Base-by-base conservation (phyloP, 2,797 vertebrate genomes). In the Pteropus rufus region DNA sequence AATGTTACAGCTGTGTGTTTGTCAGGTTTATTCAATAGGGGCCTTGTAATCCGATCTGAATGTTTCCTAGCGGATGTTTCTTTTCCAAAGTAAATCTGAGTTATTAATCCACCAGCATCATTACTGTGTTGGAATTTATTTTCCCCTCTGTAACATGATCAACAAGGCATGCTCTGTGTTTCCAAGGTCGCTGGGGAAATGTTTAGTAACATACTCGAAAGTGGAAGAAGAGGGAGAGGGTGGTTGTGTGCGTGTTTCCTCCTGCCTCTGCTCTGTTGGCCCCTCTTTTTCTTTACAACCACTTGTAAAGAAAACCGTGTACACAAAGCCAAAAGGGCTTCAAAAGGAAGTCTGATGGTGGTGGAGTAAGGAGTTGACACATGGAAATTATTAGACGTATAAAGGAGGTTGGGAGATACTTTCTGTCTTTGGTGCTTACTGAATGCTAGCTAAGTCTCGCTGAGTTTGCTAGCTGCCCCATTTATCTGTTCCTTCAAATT, bases 71-170 rank as follows among this genome's bases (percentile, higher is more conserved):
- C 98, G 98, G 98, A 98, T 98, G 98, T 98, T 98, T 98, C 98
- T 98, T 98, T 98, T 98, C 98, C 98, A 98, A 98, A 98, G 98
- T 99, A 98, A 98, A 98, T 98, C 98, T 98, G 98, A 98, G 98
- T 98, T 99, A 98, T 98, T 98, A 98, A 99, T 99, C 98, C 98
- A 97, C 98, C 98, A 98, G 98, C 98, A 99, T 98, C 98, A 97
- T 98, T 98, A 98, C 98, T 97, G 98, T 69, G 49, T 96, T 98
- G 98, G 98, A 98, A 98, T 98, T 98, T 93, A 98, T 98, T 98
- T 97, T 98, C 97, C 95, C 77, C 96, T 97, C 97, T 94, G 97
- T 75, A 96, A 98, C 97, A 97, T 85, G 62, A 98, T 98, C 98
- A 98, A 98, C 98, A 98, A 98, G 98, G 98, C 98, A 97, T 96